Conservation (phyloP, 2,888 invertebrate genomes). For the Pandemis cinnamomeana region DNA sequence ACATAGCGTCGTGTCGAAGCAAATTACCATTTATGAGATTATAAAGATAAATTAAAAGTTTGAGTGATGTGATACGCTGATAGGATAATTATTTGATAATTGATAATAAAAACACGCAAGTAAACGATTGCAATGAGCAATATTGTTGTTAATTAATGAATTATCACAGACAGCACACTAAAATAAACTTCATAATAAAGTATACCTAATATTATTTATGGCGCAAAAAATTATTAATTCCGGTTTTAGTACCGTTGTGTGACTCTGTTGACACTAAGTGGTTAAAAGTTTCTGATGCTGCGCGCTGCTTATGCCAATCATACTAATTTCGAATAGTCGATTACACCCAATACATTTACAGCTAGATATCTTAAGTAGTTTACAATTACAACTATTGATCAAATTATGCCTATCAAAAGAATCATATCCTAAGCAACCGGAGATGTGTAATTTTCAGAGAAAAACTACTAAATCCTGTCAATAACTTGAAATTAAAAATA, state of each 20-base stretch:
- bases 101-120: conserved; percentile 16
- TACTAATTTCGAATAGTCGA: too few species aligned
- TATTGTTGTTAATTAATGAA: not conserved
- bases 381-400: not conserved
- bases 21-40: conserved; percentile 12
- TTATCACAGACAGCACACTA: not conserved
- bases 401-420: conserved; percentile 7
- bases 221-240: too few species aligned
- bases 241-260: too few species aligned
- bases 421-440: not conserved
- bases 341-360: not conserved
- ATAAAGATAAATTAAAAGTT: conserved; percentile 14
- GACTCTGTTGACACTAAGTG: too few species aligned
- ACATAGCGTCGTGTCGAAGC: not conserved
- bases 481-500: conserved; percentile 1
- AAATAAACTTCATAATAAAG: not conserved
- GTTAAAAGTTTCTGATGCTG: too few species aligned
- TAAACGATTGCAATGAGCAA: conserved; percentile 4
- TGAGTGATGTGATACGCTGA: not conserved
- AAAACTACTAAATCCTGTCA: not conserved
- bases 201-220: too few species aligned
- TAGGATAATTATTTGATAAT: conserved; percentile 28
- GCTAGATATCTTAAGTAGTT: not conserved
- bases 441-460: not conserved
- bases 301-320: too few species aligned